Conservation (phyloP, 2,797 vertebrate species). For the Spizella passerina region DNA sequence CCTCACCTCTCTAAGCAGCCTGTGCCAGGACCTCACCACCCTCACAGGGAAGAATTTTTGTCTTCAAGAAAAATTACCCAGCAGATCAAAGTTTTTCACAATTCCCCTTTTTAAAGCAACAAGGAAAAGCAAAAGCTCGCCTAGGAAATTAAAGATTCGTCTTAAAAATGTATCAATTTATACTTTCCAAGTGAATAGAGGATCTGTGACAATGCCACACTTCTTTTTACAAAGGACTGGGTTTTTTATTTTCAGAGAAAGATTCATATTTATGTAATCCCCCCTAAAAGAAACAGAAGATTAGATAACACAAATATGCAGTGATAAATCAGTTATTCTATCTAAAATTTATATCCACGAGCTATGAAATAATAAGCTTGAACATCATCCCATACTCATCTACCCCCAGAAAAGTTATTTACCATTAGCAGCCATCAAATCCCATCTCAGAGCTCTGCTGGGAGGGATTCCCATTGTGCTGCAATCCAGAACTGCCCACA, state of each 20-base stretch:
- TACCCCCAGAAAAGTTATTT: neutral
- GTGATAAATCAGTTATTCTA: neutral
- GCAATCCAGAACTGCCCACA: neutral
- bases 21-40: too few relatives aligned
- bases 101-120: neutral
- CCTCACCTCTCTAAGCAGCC: too few relatives aligned
- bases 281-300: neutral
- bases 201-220: neutral
- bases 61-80: neutral
- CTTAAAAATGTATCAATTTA: neutral
- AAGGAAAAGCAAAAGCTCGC: accelerated
- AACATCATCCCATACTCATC: neutral
- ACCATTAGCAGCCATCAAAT: neutral
- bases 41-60: too few relatives aligned
- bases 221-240: neutral
- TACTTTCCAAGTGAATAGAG: neutral
- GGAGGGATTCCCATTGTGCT: neutral
- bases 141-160: neutral
- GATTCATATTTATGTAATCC: accelerated
- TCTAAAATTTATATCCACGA: neutral
- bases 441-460: neutral
- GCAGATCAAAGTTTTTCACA: neutral
- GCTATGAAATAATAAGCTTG: neutral
- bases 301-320: neutral
- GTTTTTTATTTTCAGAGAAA: neutral